Evolutionary conservation across 2,888 invertebrate species (phyloP).

Genomic region (Myopa testacea): DNA sequence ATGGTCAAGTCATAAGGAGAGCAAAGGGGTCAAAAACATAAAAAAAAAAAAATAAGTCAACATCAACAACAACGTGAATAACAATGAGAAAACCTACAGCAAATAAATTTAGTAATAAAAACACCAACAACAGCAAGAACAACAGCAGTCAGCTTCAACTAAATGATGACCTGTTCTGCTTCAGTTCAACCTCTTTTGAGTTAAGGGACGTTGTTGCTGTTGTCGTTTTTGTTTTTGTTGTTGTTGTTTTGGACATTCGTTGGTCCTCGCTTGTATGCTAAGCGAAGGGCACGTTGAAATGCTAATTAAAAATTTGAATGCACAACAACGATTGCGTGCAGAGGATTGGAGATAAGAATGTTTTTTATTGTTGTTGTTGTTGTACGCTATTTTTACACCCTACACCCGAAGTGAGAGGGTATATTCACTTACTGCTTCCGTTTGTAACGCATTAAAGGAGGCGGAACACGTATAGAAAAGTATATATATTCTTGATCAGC

Average conservation of each 20-base stretch:
- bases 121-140: too few relatives aligned
- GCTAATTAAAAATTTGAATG: constrained; percentile 34
- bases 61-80: background rate
- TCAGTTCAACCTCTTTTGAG: background rate
- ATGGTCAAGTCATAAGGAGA: too few relatives aligned
- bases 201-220: background rate
- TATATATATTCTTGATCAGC: too few relatives aligned
- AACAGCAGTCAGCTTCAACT: background rate
- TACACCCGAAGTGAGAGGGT: too few relatives aligned
- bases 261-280: background rate
- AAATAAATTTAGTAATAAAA: too few relatives aligned
- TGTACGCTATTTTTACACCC: too few relatives aligned
- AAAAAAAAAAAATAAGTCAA: background rate
- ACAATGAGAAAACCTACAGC: too few relatives aligned
- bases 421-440: too few relatives aligned
- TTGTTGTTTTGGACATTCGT: background rate
- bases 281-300: constrained; percentile 34
- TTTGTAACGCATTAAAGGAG: too few relatives aligned
- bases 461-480: too few relatives aligned
- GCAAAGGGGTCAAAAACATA: background rate
- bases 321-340: constrained; percentile 41
- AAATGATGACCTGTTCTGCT: background rate
- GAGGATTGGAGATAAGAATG: constrained; percentile 39
- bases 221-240: background rate
- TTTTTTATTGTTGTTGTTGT: constrained; percentile 1